Evolutionary conservation across 2,797 vertebrate genomes (phyloP).

Genomic region (Ctenopoma kingsleyae): DNA sequence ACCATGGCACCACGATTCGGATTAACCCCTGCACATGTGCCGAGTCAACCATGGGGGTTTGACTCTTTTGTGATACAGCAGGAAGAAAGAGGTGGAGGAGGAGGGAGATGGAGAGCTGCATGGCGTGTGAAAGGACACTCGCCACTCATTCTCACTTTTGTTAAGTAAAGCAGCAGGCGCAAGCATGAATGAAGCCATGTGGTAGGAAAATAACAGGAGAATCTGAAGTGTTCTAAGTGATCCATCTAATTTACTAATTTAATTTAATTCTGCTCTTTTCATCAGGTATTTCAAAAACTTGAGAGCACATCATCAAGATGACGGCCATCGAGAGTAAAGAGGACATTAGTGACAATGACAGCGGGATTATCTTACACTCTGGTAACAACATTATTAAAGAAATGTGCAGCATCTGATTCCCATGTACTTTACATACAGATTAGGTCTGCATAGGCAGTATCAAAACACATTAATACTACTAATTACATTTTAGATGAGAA

Average conservation of each 20-base stretch:
- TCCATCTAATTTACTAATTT: conserved; percentile 22
- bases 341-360: conserved; percentile 92
- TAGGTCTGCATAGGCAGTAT: background rate
- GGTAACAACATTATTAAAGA: conserved; percentile 75
- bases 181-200: conserved; percentile 54
- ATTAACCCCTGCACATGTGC: conserved; percentile 86
- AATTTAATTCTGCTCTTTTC: conserved; percentile 34
- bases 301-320: conserved; percentile 58
- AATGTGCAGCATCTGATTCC: background rate
- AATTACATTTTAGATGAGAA: background rate
- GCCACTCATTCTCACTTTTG: conserved; percentile 74
- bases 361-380: conserved; percentile 92
- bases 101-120: conserved; percentile 59
- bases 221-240: conserved; percentile 3
- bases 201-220: conserved; percentile 30
- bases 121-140: conserved; percentile 78
- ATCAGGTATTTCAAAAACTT: conserved; percentile 63
- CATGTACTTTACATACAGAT: background rate
- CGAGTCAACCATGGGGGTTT: conserved; percentile 79
- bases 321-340: conserved; percentile 88
- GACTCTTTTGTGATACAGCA: conserved; percentile 78
- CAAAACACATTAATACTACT: background rate
- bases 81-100: conserved; percentile 53
- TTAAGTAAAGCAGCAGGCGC: conserved; percentile 67
- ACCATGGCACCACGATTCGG: conserved; percentile 81